These are phyloP conservation scores for Alosa sapidissima DNA, from an alignment of 2,797 vertebrate genomes.

Conservation along the genomic window DNA sequence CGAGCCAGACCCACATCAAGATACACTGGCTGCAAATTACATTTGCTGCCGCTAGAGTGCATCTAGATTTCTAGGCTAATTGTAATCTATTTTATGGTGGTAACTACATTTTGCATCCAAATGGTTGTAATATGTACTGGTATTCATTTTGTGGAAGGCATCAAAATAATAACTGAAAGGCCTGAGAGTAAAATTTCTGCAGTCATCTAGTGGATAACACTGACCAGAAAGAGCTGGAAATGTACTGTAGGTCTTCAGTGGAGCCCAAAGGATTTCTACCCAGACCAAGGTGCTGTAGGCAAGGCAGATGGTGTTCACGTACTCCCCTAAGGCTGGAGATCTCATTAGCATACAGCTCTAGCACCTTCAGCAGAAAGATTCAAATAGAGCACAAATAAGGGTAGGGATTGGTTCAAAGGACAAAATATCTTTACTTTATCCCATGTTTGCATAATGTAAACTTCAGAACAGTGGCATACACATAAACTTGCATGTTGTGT, in stretches of 20 bases:
- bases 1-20: no score
- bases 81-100: no score
- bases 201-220: not conserved
- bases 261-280: not conserved
- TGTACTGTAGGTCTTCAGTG: not conserved
- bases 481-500: not conserved
- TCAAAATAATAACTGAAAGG: not conserved
- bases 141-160: not conserved
- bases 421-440: not conserved
- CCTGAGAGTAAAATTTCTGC: not conserved
- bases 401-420: not conserved
- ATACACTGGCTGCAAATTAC: no score
- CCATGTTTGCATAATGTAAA: no score
- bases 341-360: slow-evolving; percentile 23
- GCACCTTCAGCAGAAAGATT: not conserved
- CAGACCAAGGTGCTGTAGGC: not conserved
- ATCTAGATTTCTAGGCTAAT: no score
- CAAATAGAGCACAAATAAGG: not conserved
- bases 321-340: slow-evolving; percentile 12
- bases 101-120: not conserved
- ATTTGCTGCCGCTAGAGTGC: no score
- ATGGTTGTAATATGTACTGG: not conserved
- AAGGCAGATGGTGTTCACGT: not conserved
- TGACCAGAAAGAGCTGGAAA: slow-evolving; percentile 6
- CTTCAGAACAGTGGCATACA: no score